phyloP scores from a whole-genome alignment of 1,140 invertebrate genomes.

The Drosophila novamexicana region DNA sequence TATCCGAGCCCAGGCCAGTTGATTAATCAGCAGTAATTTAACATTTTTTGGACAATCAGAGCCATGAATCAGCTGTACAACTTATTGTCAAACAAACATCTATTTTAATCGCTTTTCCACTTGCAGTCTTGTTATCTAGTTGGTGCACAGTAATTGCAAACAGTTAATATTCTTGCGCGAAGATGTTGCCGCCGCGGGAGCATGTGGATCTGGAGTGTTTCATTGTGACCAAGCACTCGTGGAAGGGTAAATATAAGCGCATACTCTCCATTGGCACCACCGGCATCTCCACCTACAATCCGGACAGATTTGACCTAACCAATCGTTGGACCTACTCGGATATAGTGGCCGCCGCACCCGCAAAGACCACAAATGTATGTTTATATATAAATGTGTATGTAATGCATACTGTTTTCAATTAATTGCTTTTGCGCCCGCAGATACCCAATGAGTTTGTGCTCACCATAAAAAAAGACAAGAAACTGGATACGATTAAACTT shows the following conservation, averaged over 20 bases:
- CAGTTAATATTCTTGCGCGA: slow-evolving; percentile 4
- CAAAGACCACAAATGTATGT: slow-evolving; percentile 81
- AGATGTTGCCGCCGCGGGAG: slow-evolving; percentile 93
- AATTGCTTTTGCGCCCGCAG: slow-evolving; percentile 55
- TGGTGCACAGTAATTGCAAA: slow-evolving; percentile 39
- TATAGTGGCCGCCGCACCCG: slow-evolving; percentile 90
- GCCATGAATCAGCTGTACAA: slow-evolving; percentile 52
- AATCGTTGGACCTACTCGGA: slow-evolving; percentile 97
- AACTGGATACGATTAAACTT: slow-evolving; percentile 97
- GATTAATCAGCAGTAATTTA: slow-evolving; percentile 63
- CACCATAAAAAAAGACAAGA: slow-evolving; percentile 94
- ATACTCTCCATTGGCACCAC: slow-evolving; percentile 98
- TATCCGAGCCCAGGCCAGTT: slow-evolving; percentile 16
- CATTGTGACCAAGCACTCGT: slow-evolving; percentile 97
- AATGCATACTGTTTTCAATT: not conserved
- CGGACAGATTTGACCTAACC: slow-evolving; percentile 94
- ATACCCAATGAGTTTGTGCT: slow-evolving; percentile 92
- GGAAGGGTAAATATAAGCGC: slow-evolving; percentile 99
- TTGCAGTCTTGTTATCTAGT: slow-evolving; percentile 41
- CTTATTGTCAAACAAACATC: not conserved
- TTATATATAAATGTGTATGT: not conserved
- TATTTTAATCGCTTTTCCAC: not conserved
- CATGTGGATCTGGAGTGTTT: slow-evolving; percentile 97
- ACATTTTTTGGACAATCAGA: slow-evolving; percentile 14
- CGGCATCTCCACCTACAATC: slow-evolving; percentile 99